A percentile compares a stretch with the other conserved stretches of the same genome.
These are phyloP conservation scores for Sarcophaga carnaria DNA, from an alignment of 2,888 invertebrate genomes.

Conservation along the genomic window DNA sequence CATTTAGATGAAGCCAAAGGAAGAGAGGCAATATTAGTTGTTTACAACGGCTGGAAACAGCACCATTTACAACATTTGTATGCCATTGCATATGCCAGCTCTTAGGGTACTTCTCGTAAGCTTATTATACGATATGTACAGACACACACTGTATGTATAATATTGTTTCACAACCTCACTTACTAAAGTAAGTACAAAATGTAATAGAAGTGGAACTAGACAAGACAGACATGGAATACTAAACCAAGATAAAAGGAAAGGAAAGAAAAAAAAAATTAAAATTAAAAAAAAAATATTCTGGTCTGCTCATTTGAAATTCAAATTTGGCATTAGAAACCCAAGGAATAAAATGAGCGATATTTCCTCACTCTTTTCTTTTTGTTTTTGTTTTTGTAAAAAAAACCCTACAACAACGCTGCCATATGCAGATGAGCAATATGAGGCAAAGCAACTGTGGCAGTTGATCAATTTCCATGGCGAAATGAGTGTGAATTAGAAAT, in stretches of 20 bases:
- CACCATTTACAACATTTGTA: too few species aligned
- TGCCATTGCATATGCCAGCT: too few species aligned
- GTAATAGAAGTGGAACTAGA: background rate
- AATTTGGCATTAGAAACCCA: slow-evolving; percentile 46
- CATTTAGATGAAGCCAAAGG: too few species aligned
- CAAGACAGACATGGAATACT: background rate
- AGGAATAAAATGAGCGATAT: slow-evolving; percentile 16
- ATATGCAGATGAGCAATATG: slow-evolving; percentile 20
- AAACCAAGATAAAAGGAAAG: background rate
- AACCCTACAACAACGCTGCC: background rate
- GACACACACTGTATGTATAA: too few species aligned
- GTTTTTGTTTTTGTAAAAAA: background rate
- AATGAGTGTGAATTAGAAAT: background rate
- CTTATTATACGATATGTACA: too few species aligned
- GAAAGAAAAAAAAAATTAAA: too few species aligned
- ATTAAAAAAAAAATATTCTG: background rate
- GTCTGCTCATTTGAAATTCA: slow-evolving; percentile 61
- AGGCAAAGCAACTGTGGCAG: slow-evolving; percentile 28
- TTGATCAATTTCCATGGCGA: slow-evolving; percentile 16
- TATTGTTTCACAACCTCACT: background rate
- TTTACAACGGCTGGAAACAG: too few species aligned
- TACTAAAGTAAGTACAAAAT: background rate
- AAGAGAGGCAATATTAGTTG: too few species aligned
- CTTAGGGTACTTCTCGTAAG: too few species aligned
- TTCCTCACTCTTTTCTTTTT: background rate